Conservation (phyloP, 2,797 vertebrate genomes). For the Perodicticus potto region DNA sequence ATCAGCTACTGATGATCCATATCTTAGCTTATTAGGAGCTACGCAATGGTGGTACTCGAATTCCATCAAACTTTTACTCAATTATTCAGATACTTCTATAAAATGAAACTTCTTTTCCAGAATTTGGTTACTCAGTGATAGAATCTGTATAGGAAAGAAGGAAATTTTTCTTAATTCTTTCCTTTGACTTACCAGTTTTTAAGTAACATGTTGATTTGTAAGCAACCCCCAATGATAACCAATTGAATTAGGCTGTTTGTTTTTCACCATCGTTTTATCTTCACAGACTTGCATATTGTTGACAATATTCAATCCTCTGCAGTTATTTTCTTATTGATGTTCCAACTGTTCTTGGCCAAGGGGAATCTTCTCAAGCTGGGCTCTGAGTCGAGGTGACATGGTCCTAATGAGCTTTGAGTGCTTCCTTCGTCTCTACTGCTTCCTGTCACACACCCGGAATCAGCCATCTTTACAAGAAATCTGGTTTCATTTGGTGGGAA, state of each 20-base stretch:
- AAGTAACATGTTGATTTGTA: background rate
- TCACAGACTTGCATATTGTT: fast-evolving
- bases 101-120: no score
- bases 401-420: no score
- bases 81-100: background rate
- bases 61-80: background rate
- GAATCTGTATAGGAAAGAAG: no score
- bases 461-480: background rate
- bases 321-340: background rate
- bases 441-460: background rate
- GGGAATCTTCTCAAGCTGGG: background rate
- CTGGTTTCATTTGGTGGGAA: background rate
- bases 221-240: background rate
- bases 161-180: background rate
- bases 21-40: no score
- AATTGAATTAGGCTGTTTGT: background rate
- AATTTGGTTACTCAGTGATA: background rate
- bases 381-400: background rate
- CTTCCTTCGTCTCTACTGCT: no score
- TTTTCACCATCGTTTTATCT: background rate
- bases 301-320: fast-evolving
- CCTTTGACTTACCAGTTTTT: background rate
- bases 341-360: fast-evolving
- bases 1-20: fast-evolving
- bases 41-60: fast-evolving